Percentiles rank a stretch among this genome's conserved stretches.
phyloP scores from a whole-genome alignment of 2,888 invertebrate genomes.

The Notocelia uddmanniana region DNA sequence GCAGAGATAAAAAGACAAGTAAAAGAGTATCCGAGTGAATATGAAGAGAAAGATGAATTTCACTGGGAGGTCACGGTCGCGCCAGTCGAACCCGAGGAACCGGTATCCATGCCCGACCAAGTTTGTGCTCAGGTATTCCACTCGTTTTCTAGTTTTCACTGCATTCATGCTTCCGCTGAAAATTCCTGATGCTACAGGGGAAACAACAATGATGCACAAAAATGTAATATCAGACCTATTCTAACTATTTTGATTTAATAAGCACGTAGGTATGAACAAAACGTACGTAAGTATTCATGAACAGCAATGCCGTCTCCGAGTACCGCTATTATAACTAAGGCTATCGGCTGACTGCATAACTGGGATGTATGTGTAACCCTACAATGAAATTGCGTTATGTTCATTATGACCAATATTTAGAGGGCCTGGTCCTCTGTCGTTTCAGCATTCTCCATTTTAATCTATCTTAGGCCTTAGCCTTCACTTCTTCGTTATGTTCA shows the following conservation, averaged over 20 bases:
- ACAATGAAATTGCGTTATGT: neutral
- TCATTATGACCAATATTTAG: too few species aligned
- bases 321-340: neutral
- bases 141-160: neutral
- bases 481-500: too few species aligned
- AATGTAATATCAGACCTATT: neutral
- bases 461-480: too few species aligned
- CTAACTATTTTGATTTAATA: neutral
- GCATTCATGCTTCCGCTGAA: too few species aligned
- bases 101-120: slow-evolving; percentile 31
- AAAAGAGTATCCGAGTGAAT: neutral
- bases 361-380: neutral
- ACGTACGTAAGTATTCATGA: too few species aligned
- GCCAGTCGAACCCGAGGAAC: slow-evolving; percentile 28
- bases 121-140: slow-evolving; percentile 27
- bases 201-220: neutral
- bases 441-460: too few species aligned
- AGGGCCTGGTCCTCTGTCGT: too few species aligned
- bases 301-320: neutral
- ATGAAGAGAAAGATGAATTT: neutral
- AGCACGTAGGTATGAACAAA: neutral
- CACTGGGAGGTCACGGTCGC: slow-evolving; percentile 12
- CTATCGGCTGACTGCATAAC: neutral
- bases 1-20: too few species aligned
- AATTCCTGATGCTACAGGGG: too few species aligned